Conservation (phyloP, 2,113 vertebrate genomes). For the Neotoma lepida region DNA sequence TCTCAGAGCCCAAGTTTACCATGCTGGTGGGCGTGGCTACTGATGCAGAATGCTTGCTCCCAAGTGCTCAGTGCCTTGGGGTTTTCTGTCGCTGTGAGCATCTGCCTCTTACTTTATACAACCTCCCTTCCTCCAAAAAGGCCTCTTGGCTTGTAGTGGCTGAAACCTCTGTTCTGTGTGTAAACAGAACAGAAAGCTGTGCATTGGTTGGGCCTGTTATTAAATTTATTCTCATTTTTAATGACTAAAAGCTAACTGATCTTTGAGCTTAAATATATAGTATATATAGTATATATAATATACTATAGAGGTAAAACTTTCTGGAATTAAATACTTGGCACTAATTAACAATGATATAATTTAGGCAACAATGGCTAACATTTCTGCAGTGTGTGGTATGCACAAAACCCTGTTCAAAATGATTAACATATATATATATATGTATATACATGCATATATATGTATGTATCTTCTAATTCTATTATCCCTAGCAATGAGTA, state of each 20-base stretch:
- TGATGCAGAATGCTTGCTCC: rapidly evolving
- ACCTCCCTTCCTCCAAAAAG: rapidly evolving
- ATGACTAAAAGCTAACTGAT: background rate
- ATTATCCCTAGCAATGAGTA: background rate
- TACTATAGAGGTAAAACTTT: no score
- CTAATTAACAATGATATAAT: background rate
- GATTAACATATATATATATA: rapidly evolving
- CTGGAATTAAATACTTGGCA: background rate
- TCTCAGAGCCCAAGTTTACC: rapidly evolving
- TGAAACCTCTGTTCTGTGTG: background rate
- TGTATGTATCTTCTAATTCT: background rate
- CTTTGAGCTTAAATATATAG: no score
- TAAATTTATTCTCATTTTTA: background rate
- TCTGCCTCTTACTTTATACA: rapidly evolving
- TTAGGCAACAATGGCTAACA: rapidly evolving
- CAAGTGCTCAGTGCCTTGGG: rapidly evolving
- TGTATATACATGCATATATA: background rate
- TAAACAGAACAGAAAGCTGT: background rate
- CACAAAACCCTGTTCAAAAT: rapidly evolving
- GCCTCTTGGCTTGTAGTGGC: rapidly evolving
- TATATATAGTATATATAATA: no score
- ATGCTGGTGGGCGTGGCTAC: background rate
- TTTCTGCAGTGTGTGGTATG: background rate
- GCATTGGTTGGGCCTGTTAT: background rate
- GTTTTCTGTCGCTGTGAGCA: no score